Percentiles rank a stretch among this genome's conserved stretches.
Conservation (phyloP, 2,888 invertebrate species). For the Fragum whitleyi region DNA sequence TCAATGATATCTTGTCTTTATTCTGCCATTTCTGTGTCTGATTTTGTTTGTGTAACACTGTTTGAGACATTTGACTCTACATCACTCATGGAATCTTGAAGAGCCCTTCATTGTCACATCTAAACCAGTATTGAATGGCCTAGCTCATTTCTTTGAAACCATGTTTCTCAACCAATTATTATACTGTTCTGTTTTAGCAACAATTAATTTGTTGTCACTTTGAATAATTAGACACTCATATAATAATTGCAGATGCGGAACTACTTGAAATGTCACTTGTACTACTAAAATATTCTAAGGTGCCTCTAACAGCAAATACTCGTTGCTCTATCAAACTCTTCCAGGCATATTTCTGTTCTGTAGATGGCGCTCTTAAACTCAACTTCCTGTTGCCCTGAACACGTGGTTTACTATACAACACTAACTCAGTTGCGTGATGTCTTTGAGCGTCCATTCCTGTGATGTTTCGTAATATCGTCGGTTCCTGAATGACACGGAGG, state of each 20-base stretch:
- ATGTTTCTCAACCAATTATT: too few relatives aligned
- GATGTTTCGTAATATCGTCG: constrained; percentile 75
- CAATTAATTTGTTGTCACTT: too few relatives aligned
- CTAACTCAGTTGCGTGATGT: constrained; percentile 78
- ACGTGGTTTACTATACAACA: constrained; percentile 67
- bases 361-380: constrained; percentile 75
- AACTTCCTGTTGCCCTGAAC: constrained; percentile 56
- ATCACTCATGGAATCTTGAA: too few relatives aligned
- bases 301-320: constrained; percentile 70
- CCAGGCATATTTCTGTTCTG: constrained; percentile 82
- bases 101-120: too few relatives aligned
- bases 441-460: constrained; percentile 75
- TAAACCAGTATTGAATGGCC: too few relatives aligned
- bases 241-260: constrained; percentile 61
- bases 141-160: too few relatives aligned
- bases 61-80: too few relatives aligned
- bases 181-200: too few relatives aligned
- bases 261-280: constrained; percentile 68
- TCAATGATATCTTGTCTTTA: too few relatives aligned
- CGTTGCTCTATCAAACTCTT: constrained; percentile 81
- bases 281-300: constrained; percentile 70
- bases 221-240: constrained; percentile 32
- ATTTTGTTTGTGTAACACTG: too few relatives aligned
- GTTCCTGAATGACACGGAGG: constrained; percentile 76
- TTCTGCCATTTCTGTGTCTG: too few relatives aligned